Conservation (phyloP, 2,888 invertebrate species). For the Lamellibrachia satsuma region DNA sequence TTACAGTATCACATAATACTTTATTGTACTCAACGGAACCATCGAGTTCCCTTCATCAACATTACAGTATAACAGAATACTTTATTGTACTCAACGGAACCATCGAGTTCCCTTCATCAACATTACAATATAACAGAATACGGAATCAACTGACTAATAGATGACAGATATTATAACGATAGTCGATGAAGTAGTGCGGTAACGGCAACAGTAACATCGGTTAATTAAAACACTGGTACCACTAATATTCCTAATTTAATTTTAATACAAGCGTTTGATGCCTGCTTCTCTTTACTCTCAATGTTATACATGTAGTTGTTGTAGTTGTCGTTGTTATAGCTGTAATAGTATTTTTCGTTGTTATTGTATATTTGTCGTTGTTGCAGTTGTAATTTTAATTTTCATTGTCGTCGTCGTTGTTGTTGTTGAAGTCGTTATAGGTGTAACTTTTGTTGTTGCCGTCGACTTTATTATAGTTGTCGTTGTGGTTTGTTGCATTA, state of each 20-base stretch:
- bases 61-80: too few species aligned
- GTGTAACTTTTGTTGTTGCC: neutral
- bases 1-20: too few species aligned
- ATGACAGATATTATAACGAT: neutral
- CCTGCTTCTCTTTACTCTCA: neutral
- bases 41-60: too few species aligned
- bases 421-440: neutral
- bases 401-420: neutral
- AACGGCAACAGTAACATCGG: neutral
- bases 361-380: neutral
- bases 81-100: too few species aligned
- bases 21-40: too few species aligned
- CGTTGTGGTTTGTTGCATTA: neutral
- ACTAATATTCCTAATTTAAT: neutral
- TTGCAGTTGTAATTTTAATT: neutral
- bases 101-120: too few species aligned
- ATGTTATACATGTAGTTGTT: neutral
- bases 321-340: neutral
- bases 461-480: neutral
- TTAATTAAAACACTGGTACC: neutral
- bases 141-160: neutral
- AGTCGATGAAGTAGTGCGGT: neutral
- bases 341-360: neutral
- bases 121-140: too few species aligned
- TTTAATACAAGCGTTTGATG: neutral